Conservation (phyloP, 2,113 vertebrate genomes). For the Aythya baeri region DNA sequence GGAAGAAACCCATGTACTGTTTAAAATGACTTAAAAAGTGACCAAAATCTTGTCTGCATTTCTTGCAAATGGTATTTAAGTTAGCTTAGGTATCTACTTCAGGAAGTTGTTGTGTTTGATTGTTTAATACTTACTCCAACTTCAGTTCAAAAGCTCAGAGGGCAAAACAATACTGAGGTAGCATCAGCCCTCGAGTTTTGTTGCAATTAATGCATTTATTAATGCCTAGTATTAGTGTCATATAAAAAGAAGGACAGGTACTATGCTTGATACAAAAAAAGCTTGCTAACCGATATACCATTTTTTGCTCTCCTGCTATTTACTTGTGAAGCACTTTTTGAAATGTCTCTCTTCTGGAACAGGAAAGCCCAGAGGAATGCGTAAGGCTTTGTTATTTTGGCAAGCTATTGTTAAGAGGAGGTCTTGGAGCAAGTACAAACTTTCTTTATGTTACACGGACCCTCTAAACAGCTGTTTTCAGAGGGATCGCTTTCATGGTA, state of each 20-base stretch:
- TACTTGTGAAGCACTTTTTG: rapidly evolving
- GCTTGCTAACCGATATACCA: neutral
- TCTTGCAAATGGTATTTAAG: neutral
- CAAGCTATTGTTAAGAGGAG: neutral
- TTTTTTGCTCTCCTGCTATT: neutral
- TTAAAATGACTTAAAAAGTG: rapidly evolving
- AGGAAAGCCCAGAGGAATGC: neutral
- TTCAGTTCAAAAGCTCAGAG: neutral
- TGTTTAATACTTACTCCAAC: neutral
- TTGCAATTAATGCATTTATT: neutral
- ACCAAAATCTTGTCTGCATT: neutral
- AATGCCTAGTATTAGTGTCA: neutral
- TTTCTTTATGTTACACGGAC: neutral
- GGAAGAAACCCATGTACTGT: neutral
- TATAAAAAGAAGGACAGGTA: neutral
- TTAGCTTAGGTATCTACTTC: neutral
- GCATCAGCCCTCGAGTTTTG: neutral
- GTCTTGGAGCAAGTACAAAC: neutral
- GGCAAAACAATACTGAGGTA: neutral
- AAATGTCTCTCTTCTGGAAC: neutral
- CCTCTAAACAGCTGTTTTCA: neutral
- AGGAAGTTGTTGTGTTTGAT: neutral
- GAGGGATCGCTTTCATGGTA: neutral
- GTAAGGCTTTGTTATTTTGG: neutral
- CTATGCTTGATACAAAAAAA: rapidly evolving